These are phyloP conservation scores for Nerophis lumbriciformis DNA, from an alignment of 2,113 vertebrate genomes.

Conservation along the genomic window DNA sequence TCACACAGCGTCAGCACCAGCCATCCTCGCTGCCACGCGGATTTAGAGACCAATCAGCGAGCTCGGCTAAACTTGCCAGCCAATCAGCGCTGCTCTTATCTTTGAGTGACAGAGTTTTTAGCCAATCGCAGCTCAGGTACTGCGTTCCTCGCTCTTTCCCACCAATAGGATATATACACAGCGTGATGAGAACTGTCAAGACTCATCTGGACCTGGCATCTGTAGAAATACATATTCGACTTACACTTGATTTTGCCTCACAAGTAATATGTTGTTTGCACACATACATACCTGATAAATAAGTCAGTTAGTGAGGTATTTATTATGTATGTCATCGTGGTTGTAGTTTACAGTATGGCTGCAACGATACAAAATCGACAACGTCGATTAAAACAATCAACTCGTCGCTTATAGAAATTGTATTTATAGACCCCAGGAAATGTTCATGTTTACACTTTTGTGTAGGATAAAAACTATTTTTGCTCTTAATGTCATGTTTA, in stretches of 20 bases:
- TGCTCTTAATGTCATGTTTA: too few relatives aligned
- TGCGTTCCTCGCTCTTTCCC: not conserved
- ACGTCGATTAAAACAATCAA: too few relatives aligned
- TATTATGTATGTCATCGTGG: too few relatives aligned
- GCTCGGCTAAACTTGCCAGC: not conserved
- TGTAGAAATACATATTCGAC: not conserved
- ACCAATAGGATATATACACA: slow-evolving; percentile 53
- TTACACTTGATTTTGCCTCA: not conserved
- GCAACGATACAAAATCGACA: too few relatives aligned
- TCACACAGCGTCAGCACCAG: slow-evolving; percentile 67
- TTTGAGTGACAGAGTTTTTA: not conserved
- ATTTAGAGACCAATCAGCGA: slow-evolving; percentile 38
- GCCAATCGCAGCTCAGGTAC: slow-evolving; percentile 21
- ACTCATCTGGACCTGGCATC: slow-evolving; percentile 11
- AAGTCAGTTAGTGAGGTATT: too few relatives aligned
- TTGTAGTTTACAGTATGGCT: too few relatives aligned
- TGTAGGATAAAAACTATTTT: too few relatives aligned
- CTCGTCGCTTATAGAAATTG: too few relatives aligned
- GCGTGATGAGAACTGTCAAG: slow-evolving; percentile 26
- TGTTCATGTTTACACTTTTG: too few relatives aligned
- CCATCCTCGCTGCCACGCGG: slow-evolving; percentile 27
- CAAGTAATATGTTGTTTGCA: not conserved
- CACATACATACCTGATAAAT: not conserved
- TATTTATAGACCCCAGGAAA: too few relatives aligned
- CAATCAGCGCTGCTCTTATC: slow-evolving; percentile 15